These are phyloP conservation scores for Limnephilus rhombicus DNA, from an alignment of 2,888 invertebrate species.

Conservation along the genomic window DNA sequence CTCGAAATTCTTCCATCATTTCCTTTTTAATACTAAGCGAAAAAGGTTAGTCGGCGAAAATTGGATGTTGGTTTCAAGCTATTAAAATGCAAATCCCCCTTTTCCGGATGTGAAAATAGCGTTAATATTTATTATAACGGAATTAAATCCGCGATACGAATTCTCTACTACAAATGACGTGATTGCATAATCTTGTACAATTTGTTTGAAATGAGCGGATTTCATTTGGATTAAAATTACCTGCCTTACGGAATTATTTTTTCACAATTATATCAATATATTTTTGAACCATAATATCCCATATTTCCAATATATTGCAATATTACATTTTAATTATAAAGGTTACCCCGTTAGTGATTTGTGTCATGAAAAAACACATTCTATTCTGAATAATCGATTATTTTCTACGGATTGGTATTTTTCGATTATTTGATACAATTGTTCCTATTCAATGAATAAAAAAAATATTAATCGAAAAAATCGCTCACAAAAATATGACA, in stretches of 20 bases:
- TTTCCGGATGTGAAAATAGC: slow-evolving; percentile 18
- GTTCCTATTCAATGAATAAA: no score
- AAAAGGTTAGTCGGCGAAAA: slow-evolving; percentile 41
- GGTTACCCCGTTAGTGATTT: no score
- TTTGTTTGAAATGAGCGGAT: not conserved
- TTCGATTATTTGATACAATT: no score
- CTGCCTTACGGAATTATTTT: not conserved
- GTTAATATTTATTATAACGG: not conserved
- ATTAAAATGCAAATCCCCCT: slow-evolving; percentile 36
- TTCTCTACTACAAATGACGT: not conserved
- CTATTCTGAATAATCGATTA: no score
- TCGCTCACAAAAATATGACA: no score
- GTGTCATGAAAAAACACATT: no score
- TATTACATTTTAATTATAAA: no score
- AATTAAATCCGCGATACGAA: not conserved
- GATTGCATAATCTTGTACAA: not conserved
- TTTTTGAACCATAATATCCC: no score
- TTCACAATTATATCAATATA: no score
- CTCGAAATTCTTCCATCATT: not conserved
- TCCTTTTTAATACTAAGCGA: slow-evolving; percentile 40
- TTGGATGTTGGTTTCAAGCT: slow-evolving; percentile 35
- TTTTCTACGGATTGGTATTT: no score
- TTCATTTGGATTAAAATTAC: not conserved
- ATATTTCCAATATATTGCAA: no score
- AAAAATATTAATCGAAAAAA: no score